Base-by-base conservation (phyloP, 2,797 vertebrate species). In the Delichon dasypus region DNA sequence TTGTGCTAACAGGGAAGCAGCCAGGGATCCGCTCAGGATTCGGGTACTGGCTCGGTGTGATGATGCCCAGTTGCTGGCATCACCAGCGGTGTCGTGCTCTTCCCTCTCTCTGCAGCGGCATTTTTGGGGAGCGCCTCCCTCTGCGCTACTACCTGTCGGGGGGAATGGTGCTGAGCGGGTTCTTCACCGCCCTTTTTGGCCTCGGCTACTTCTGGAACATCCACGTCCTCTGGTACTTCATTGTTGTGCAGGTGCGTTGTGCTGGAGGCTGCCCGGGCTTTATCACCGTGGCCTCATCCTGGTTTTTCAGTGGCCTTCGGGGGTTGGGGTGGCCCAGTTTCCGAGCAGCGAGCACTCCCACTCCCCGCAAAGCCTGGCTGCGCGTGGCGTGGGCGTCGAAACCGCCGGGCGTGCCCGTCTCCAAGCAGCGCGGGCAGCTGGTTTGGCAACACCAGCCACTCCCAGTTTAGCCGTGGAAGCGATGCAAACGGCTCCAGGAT, bases 111-210 rank as follows among this genome's bases (percentile, higher is more conserved):
- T 11, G 7, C 97, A 99, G 99, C 2, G 99, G 99, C 38, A 99
- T 99, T 38, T 99, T 99, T 6, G 99, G 99, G 22, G 99, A 99
- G 97, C 98, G 99, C 1, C 98, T 99, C 47, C 98, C 99, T 3
- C 97, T 99, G 57, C 98, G 99, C 8, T 99, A 99, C 81, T 99
- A 99, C 97, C 98, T 99, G 26, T 98, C 98, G 0, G 93, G 96
- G 2, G 99, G 99, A 25, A 99, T 99, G 99, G 60, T 99, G 85
- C 97, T 98, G 93, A 99, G 99, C 1, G 99, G 99, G 15, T 73
- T 99, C 70, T 99, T 99, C 93, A 99, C 99, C 0, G 55, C 96
- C 1, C 98, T 99, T 42, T 98, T 99, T 3, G 99, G 99, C 64
- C 96, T 99, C 4, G 99, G 98, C 10, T 99, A 98, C 97, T 99